These are phyloP conservation scores for Natator depressus DNA, from an alignment of 2,113 vertebrate species.

Conservation along the genomic window DNA sequence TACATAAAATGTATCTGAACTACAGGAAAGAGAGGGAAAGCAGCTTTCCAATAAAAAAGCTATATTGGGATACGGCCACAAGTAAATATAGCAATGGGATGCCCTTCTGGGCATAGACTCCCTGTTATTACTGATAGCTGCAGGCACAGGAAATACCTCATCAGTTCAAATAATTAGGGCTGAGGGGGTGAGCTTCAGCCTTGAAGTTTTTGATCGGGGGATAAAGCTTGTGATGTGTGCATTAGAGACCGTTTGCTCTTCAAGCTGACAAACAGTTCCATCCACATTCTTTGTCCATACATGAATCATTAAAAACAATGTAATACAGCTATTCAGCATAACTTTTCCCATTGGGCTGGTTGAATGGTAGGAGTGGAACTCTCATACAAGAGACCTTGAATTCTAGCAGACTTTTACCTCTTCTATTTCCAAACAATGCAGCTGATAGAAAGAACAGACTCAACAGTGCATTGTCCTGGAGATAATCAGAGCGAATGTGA, in stretches of 20 bases:
- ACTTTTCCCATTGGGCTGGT: not conserved
- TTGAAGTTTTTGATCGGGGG: not conserved
- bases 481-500: not conserved
- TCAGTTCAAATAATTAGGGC: not conserved
- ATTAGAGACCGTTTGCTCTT: not conserved
- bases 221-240: not conserved
- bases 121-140: accelerated
- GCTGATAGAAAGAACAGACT: not conserved
- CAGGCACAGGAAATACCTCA: constrained; percentile 1
- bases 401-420: not conserved
- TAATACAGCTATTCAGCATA: not conserved
- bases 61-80: not conserved
- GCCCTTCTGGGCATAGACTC: not conserved
- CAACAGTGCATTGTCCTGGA: not conserved
- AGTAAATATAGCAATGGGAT: not conserved
- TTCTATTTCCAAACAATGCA: not conserved
- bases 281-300: not conserved
- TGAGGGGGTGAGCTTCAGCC: not conserved
- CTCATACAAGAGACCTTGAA: not conserved
- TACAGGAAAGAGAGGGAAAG: constrained; percentile 18
- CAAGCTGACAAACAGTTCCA: not conserved
- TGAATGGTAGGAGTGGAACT: not conserved
- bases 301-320: not conserved
- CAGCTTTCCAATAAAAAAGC: not conserved
- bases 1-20: not conserved